Evolutionary conservation across 2,888 invertebrate species (phyloP).

Genomic region (Polydrusus pterygomalis): DNA sequence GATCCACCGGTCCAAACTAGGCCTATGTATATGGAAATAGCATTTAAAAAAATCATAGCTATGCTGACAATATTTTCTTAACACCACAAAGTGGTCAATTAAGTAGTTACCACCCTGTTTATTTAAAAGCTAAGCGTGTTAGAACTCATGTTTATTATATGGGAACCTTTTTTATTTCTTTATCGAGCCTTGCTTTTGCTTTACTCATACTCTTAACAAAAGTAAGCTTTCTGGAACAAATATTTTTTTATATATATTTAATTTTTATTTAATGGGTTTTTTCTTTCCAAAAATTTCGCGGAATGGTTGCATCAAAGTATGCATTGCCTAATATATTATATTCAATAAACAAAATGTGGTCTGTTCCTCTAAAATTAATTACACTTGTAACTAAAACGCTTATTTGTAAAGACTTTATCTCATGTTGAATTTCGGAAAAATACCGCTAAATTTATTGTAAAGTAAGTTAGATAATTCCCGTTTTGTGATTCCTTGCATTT

Average conservation of each 20-base stretch:
- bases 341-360: constrained; percentile 6
- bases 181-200: background rate
- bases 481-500: constrained; percentile 25
- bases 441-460: constrained; percentile 4
- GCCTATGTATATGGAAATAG: no score
- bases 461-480: constrained; percentile 21
- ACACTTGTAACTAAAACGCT: constrained; percentile 37
- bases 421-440: constrained; percentile 29
- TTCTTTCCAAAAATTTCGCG: background rate
- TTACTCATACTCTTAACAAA: no score
- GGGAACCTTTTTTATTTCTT: no score
- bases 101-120: no score
- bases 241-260: background rate
- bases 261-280: no score
- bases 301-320: constrained; percentile 10
- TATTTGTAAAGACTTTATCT: constrained; percentile 31
- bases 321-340: background rate
- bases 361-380: constrained; percentile 19
- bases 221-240: background rate
- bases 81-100: no score
- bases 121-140: no score
- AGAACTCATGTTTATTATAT: no score
- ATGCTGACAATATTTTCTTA: no score
- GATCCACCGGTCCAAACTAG: no score
- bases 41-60: no score